Percentiles rank a stretch among this genome's conserved stretches.
Conservation (phyloP, 2,113 vertebrate species). For the Channa argus region DNA sequence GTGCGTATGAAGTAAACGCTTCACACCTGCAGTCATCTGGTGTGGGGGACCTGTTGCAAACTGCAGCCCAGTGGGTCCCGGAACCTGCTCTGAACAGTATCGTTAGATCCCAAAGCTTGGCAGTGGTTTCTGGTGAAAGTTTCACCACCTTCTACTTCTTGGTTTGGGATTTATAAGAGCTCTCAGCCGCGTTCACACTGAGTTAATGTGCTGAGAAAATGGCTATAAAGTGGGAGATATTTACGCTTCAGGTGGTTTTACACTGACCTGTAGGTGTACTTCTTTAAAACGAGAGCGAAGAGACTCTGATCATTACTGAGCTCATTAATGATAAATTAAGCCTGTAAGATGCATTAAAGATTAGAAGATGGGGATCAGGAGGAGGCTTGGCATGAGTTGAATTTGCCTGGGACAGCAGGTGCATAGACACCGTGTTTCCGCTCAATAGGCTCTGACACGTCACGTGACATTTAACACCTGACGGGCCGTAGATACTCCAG, state of each 20-base stretch:
- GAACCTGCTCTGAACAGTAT: too few relatives aligned
- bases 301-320: neutral
- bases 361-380: neutral
- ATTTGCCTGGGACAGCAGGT: slow-evolving; percentile 5
- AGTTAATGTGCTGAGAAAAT: neutral
- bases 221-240: too few relatives aligned
- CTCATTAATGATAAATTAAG: slow-evolving; percentile 20
- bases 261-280: neutral
- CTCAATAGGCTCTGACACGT: neutral
- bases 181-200: neutral
- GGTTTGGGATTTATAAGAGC: neutral
- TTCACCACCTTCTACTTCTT: too few relatives aligned
- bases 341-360: slow-evolving; percentile 9
- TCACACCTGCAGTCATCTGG: too few relatives aligned
- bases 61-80: too few relatives aligned
- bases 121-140: too few relatives aligned
- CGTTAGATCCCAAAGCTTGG: too few relatives aligned
- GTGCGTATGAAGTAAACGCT: neutral
- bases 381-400: neutral
- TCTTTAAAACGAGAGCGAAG: neutral
- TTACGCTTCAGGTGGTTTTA: neutral
- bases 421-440: neutral
- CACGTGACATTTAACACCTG: neutral
- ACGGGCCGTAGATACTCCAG: neutral
- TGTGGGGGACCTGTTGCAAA: too few relatives aligned